Evolutionary conservation across 2,888 invertebrate species (phyloP).

Genomic region (Andrena haemorrhoa): DNA sequence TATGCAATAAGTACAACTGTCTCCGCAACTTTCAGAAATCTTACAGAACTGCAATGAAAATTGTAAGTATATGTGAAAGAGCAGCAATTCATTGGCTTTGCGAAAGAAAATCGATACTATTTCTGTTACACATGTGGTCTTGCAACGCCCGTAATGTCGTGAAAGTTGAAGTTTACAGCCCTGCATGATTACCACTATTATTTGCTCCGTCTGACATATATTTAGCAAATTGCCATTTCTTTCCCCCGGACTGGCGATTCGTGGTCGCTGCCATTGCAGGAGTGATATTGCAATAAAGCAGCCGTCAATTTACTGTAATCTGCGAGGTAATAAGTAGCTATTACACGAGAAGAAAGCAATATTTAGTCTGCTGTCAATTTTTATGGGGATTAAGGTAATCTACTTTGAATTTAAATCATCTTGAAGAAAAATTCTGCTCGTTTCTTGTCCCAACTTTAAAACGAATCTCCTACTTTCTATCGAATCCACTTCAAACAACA

Average conservation of each 20-base stretch:
- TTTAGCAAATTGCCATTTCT: slow-evolving; percentile 50
- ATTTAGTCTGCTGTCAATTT: slow-evolving; percentile 2
- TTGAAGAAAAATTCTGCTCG: not conserved
- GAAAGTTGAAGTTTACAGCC: slow-evolving; percentile 37
- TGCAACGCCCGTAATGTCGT: slow-evolving; percentile 9
- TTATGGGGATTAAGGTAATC: slow-evolving; percentile 2
- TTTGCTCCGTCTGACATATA: slow-evolving; percentile 33
- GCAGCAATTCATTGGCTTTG: not conserved
- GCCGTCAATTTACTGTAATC: slow-evolving; percentile 31
- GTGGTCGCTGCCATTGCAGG: not conserved
- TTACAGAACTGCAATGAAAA: not conserved
- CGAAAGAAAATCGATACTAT: slow-evolving; percentile 13
- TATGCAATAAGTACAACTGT: no score
- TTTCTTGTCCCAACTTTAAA: not conserved
- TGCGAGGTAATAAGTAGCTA: slow-evolving; percentile 26
- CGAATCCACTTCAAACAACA: no score
- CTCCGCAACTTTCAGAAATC: not conserved
- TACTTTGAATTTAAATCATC: not conserved
- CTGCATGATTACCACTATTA: slow-evolving; percentile 37
- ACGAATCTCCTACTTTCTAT: not conserved
- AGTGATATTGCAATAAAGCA: slow-evolving; percentile 49
- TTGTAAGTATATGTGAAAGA: not conserved
- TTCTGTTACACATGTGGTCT: not conserved
- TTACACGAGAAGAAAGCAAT: slow-evolving; percentile 16
- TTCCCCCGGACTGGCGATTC: slow-evolving; percentile 20